Percentiles rank a stretch among this genome's conserved stretches.
Evolutionary conservation across 2,888 invertebrate species (phyloP).

Genomic region (Escarpia spicata): DNA sequence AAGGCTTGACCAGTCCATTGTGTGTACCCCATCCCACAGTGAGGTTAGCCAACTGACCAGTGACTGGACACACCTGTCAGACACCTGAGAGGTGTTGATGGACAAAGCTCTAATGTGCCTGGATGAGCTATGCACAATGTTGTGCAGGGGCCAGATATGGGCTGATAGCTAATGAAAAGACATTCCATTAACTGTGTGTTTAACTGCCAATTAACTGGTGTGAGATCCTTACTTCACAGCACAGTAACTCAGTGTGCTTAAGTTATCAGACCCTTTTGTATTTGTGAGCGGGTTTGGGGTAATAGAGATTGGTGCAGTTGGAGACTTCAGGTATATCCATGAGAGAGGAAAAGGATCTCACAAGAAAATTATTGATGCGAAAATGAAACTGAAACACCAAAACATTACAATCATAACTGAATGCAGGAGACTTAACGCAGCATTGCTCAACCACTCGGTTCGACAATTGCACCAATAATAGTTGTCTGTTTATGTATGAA

Average conservation of each 20-base stretch:
- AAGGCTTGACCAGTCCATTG: background rate
- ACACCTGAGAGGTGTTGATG: background rate
- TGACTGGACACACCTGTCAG: background rate
- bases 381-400: background rate
- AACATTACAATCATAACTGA: background rate
- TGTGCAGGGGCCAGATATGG: background rate
- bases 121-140: background rate
- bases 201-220: slow-evolving; percentile 6
- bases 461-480: too few relatives aligned
- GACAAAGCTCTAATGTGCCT: background rate
- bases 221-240: background rate
- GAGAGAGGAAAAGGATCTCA: background rate
- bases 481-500: too few relatives aligned
- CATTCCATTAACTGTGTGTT: background rate
- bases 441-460: too few relatives aligned
- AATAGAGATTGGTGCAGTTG: background rate
- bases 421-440: too few relatives aligned
- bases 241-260: background rate
- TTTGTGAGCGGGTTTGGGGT: background rate
- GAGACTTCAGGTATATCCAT: background rate
- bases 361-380: background rate
- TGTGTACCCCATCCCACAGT: background rate
- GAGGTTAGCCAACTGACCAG: background rate
- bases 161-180: background rate
- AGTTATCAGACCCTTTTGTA: background rate